Evolutionary conservation across 2,113 vertebrate species (phyloP).

Genomic region (Ailurus styani): DNA sequence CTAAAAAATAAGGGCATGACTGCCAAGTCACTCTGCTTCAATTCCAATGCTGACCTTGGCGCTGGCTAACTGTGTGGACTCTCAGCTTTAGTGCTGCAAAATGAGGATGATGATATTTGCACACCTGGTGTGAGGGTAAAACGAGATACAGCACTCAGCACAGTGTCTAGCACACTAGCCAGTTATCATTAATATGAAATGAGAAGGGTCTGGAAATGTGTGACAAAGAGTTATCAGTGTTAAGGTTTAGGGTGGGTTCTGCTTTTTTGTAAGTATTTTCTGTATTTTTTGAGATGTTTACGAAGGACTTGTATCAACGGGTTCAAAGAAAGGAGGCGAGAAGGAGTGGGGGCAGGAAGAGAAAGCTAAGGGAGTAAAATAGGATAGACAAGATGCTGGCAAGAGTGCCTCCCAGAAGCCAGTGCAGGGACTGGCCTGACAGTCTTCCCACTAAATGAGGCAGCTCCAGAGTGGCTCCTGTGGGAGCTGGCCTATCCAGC

Average conservation of each 20-base stretch:
- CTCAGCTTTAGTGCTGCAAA: not conserved
- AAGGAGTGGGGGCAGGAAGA: not conserved
- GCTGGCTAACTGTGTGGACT: no score
- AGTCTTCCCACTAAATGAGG: not conserved
- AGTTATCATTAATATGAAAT: fast-evolving
- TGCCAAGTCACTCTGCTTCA: fast-evolving
- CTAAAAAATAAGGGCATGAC: fast-evolving
- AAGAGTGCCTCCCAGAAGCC: not conserved
- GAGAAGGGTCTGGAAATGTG: not conserved
- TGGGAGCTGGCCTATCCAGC: not conserved
- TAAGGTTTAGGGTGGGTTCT: not conserved
- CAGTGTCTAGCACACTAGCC: not conserved
- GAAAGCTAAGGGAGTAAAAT: not conserved
- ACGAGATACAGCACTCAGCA: not conserved
- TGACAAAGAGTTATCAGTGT: not conserved
- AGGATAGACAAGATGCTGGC: not conserved
- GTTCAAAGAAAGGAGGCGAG: not conserved
- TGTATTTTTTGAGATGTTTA: not conserved
- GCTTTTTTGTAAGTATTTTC: not conserved
- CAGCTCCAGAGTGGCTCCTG: not conserved
- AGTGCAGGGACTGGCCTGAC: fast-evolving
- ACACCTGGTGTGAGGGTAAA: not conserved
- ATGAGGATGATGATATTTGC: not conserved
- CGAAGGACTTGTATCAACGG: not conserved
- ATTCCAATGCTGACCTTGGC: not conserved